These are phyloP conservation scores for Plebejus anna DNA, from an alignment of 2,888 invertebrate genomes.

Conservation along the genomic window DNA sequence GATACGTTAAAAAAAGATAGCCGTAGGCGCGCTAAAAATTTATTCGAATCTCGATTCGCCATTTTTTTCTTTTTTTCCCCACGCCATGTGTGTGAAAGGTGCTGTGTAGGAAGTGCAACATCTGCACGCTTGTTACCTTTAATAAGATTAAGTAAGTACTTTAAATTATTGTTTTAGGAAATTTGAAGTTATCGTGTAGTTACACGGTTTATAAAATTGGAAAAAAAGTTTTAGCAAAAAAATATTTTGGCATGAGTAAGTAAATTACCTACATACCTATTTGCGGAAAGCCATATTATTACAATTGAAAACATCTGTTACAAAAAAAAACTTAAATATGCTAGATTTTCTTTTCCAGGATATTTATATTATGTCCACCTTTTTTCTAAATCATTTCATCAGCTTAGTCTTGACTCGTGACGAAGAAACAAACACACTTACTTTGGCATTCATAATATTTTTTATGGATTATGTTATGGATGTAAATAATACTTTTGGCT, in stretches of 20 bases:
- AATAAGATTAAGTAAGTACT: constrained; percentile 28
- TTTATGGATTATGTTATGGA: no score
- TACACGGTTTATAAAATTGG: neutral
- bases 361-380: no score
- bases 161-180: constrained; percentile 25
- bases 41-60: constrained; percentile 61
- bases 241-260: neutral
- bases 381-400: no score
- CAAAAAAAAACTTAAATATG: no score
- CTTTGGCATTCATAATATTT: no score
- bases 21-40: constrained; percentile 65
- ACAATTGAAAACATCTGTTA: no score
- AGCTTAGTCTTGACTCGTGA: no score
- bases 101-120: constrained; percentile 59
- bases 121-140: constrained; percentile 43
- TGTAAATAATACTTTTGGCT: neutral
- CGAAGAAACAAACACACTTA: no score
- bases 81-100: constrained; percentile 66
- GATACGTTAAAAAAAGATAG: constrained; percentile 56
- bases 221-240: neutral
- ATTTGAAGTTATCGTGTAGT: neutral
- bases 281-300: no score
- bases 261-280: no score
- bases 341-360: no score
- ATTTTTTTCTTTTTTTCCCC: constrained; percentile 45